Conservation (phyloP, 2,797 vertebrate genomes). For the Halcyon chelicuti region DNA sequence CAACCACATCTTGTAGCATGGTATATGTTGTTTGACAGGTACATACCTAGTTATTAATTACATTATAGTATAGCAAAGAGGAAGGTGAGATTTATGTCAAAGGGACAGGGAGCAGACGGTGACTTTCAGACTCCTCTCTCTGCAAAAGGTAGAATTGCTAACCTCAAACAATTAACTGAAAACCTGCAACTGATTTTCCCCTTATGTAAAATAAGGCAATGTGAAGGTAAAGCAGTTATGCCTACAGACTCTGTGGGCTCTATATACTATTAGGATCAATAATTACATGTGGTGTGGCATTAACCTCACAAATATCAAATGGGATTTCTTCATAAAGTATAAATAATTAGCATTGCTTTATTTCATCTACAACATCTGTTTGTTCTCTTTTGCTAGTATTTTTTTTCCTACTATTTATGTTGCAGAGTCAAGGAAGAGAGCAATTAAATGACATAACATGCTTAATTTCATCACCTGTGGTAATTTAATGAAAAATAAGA, state of each 20-base stretch:
- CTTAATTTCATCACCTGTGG: background rate
- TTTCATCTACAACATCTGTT: background rate
- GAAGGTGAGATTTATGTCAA: background rate
- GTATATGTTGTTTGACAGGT: background rate
- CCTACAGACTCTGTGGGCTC: background rate
- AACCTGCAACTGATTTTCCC: background rate
- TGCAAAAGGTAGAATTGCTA: background rate
- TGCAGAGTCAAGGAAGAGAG: background rate
- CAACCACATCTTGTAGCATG: background rate
- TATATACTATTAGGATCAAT: background rate
- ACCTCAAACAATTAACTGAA: background rate
- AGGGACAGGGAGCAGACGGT: background rate
- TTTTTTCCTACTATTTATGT: background rate
- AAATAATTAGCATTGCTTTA: constrained; percentile 4
- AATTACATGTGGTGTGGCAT: background rate
- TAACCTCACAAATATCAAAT: background rate
- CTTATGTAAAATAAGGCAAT: background rate
- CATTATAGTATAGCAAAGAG: background rate
- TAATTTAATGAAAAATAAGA: background rate
- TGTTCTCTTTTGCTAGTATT: background rate
- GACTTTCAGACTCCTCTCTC: background rate
- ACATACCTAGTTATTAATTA: background rate
- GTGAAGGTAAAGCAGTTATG: background rate
- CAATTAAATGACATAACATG: background rate
- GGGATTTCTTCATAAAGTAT: background rate